Percentiles rank a stretch among this genome's conserved stretches.
Evolutionary conservation across 2,113 vertebrate genomes (phyloP).

Genomic region (Colaptes auratus): DNA sequence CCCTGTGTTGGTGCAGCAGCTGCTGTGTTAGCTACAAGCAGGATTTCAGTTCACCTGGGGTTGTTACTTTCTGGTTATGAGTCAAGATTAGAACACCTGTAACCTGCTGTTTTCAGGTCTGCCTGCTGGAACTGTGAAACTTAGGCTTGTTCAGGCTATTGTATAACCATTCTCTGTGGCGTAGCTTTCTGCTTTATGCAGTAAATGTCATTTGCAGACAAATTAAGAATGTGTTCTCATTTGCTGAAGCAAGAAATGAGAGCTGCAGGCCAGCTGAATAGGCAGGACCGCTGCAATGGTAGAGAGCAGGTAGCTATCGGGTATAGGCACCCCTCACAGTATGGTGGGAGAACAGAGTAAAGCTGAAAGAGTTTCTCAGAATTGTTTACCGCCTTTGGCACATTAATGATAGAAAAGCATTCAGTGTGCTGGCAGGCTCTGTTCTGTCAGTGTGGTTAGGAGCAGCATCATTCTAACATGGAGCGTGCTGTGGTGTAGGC

Average conservation of each 20-base stretch:
- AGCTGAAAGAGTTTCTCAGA: neutral
- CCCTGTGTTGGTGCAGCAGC: neutral
- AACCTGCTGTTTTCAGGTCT: neutral
- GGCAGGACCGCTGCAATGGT: neutral
- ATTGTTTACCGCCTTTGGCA: neutral
- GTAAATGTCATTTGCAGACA: constrained; percentile 41
- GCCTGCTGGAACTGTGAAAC: neutral
- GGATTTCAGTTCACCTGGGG: neutral
- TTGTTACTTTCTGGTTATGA: neutral
- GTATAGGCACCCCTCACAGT: neutral
- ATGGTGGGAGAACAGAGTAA: neutral
- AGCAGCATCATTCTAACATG: neutral
- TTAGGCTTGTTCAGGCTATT: constrained; percentile 34
- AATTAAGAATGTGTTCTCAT: constrained; percentile 56
- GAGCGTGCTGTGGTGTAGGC: fast-evolving
- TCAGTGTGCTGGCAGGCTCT: neutral
- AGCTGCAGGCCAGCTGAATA: neutral
- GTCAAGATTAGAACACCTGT: neutral
- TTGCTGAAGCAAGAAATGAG: constrained; percentile 21
- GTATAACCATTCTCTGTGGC: constrained; percentile 10
- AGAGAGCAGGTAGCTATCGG: neutral
- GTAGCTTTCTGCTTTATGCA: constrained; percentile 26
- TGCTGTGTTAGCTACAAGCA: neutral
- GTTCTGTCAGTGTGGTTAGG: neutral
- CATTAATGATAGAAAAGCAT: neutral